These are phyloP conservation scores for Coptodon bakossiorum DNA, from an alignment of 2,113 vertebrate genomes.

Conservation along the genomic window DNA sequence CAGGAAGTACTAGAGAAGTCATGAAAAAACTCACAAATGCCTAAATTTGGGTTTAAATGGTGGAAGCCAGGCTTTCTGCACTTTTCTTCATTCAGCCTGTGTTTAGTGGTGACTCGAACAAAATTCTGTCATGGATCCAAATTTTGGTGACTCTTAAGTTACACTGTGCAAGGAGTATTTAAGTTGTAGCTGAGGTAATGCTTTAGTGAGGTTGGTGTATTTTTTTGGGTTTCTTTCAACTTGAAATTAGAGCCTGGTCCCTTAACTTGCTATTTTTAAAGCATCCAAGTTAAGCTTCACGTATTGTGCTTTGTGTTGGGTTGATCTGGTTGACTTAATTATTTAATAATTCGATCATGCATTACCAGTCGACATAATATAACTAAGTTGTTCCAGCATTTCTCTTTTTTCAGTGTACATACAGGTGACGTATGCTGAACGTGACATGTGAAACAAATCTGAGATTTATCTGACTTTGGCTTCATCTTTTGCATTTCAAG, in stretches of 20 bases:
- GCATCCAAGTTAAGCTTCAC: not conserved
- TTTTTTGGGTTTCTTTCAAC: not conserved
- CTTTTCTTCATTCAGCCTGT: not conserved
- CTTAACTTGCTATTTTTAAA: not conserved
- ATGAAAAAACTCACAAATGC: not conserved
- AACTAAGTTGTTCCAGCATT: not conserved
- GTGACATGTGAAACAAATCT: not conserved
- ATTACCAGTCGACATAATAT: not conserved
- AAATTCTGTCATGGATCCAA: not conserved
- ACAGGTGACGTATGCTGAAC: not conserved
- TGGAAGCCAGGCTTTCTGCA: not conserved
- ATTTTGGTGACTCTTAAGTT: not conserved
- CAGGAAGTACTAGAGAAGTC: not conserved
- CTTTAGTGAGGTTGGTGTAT: not conserved
- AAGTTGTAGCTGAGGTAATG: not conserved
- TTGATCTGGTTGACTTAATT: not conserved
- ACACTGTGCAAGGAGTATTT: not conserved
- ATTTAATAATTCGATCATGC: not conserved
- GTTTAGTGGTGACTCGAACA: not conserved
- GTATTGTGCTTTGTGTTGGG: not conserved
- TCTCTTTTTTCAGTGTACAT: not conserved
- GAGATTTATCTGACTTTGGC: not conserved
- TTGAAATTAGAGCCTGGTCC: not conserved
- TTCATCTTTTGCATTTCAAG: not conserved
- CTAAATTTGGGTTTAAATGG: not conserved